Evolutionary conservation across 2,888 invertebrate species (phyloP), one percentile per base, ranked within the genome.

Genomic region (Meta bourneti): DNA sequence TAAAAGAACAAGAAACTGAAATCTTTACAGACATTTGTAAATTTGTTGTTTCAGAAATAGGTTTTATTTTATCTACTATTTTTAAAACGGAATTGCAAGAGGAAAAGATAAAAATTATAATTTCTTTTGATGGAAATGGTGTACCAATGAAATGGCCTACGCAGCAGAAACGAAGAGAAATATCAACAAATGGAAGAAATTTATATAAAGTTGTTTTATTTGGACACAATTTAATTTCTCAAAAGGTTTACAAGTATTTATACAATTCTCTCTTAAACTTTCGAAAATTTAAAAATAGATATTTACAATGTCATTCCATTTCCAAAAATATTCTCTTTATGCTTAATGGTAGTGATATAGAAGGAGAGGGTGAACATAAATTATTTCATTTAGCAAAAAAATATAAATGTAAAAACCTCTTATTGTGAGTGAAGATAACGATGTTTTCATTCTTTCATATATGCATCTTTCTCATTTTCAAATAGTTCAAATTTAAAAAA

Each of bases 131-230:
- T 54, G 87, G 87, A 16, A 79, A 87, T 72, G 87, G 87, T 9
- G 54, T 87, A 7, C 87, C 87, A 13, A 87, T 87, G 87, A 87
- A 87, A 87, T 87, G 72, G 72, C 87, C 87, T 0, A 80, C 80
- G 20, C 87, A 87, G 72, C 70, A 72, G 79, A 79, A 87, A 16
- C 79, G 71, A 72, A 19, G 87, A 80, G 87, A 87, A 51, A 87
- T 16, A 9, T 0, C 4, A 8, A 1, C 13, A 11, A 9, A 34
- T 16, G 72, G 52, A 7, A 71, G 54, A 80, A 69, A 79, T 72
- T 71, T 87, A 11, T 87, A 87, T 11, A 71, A 48, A 72, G 6
- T 51, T 34, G 71, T 80, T 16, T 72, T 87, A 54, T 87, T 80
- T 72, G 87, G 87, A 7, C 49, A 79, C 13, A 87, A 87, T 80